Conservation (phyloP, 2,797 vertebrate genomes). For the Ataeniobius toweri region DNA sequence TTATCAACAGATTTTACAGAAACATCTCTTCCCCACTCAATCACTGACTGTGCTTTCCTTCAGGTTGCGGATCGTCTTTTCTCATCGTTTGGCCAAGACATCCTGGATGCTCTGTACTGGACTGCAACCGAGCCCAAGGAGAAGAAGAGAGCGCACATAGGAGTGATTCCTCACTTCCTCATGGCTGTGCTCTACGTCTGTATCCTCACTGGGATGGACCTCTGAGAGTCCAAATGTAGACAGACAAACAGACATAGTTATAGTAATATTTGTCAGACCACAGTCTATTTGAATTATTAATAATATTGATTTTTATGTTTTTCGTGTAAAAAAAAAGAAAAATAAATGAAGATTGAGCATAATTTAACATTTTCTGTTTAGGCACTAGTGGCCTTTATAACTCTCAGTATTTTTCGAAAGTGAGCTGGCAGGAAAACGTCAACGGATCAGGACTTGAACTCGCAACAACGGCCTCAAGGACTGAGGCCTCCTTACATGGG, state of each 20-base stretch:
- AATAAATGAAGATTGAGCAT: too few species aligned
- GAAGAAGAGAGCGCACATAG: constrained; percentile 91
- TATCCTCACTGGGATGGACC: constrained; percentile 84
- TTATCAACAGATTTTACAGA: neutral
- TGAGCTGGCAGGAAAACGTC: too few species aligned
- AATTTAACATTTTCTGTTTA: too few species aligned
- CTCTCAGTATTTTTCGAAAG: too few species aligned
- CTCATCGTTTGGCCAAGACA: constrained; percentile 98
- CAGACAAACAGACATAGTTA: neutral
- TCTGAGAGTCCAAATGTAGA: neutral
- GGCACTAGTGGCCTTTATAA: too few species aligned
- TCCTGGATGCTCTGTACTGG: constrained; percentile 97
- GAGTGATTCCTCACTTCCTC: constrained; percentile 95
- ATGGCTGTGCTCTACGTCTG: constrained; percentile 99
- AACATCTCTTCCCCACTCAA: neutral
- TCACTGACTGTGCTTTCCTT: neutral
- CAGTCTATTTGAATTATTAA: neutral
- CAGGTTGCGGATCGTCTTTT: constrained; percentile 94
- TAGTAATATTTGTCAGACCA: neutral
- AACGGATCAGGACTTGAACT: too few species aligned
- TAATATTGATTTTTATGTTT: neutral
- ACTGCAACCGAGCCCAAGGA: constrained; percentile 97
- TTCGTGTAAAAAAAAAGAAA: neutral
- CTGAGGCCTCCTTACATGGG: too few species aligned
- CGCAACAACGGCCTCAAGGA: too few species aligned